These are phyloP conservation scores for Lepidurus arcticus DNA, from an alignment of 1,140 invertebrate species.

Conservation along the genomic window DNA sequence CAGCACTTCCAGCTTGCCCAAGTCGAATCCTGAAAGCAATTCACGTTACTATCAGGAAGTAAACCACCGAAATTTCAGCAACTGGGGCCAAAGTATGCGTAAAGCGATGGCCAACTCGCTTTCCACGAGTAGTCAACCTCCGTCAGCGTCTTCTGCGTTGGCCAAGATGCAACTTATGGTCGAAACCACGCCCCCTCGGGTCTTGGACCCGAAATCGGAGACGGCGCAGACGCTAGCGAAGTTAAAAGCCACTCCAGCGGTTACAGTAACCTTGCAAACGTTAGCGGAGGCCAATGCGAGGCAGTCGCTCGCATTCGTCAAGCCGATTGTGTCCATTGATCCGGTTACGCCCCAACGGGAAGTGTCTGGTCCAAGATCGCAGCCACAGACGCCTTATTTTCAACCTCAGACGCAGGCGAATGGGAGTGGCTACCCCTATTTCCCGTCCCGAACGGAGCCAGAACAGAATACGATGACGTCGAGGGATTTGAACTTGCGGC, in stretches of 20 bases:
- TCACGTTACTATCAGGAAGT: background rate
- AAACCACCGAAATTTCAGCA: background rate
- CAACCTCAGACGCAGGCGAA: too few relatives aligned
- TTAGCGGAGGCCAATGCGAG: background rate
- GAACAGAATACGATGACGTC: slow-evolving; percentile 4
- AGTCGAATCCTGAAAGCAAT: slow-evolving; percentile 36
- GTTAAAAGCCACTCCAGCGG: background rate
- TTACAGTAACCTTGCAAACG: background rate
- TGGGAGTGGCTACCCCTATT: too few relatives aligned
- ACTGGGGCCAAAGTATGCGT: slow-evolving; percentile 12
- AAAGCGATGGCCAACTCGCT: background rate
- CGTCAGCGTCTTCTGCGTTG: background rate
- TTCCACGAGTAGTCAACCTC: background rate
- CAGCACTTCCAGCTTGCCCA: background rate
- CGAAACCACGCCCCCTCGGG: background rate
- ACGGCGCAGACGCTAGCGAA: background rate
- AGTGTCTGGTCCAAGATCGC: background rate
- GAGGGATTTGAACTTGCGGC: background rate
- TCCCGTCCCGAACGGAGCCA: too few relatives aligned
- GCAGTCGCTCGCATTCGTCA: background rate
- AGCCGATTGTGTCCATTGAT: background rate
- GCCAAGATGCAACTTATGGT: background rate
- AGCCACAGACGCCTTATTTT: background rate
- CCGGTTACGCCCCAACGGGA: background rate
- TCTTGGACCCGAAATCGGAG: background rate